A percentile compares a stretch with the other conserved stretches of the same genome.
phyloP scores from a whole-genome alignment of 2,888 invertebrate genomes.

The Halictus quadricinctus region DNA sequence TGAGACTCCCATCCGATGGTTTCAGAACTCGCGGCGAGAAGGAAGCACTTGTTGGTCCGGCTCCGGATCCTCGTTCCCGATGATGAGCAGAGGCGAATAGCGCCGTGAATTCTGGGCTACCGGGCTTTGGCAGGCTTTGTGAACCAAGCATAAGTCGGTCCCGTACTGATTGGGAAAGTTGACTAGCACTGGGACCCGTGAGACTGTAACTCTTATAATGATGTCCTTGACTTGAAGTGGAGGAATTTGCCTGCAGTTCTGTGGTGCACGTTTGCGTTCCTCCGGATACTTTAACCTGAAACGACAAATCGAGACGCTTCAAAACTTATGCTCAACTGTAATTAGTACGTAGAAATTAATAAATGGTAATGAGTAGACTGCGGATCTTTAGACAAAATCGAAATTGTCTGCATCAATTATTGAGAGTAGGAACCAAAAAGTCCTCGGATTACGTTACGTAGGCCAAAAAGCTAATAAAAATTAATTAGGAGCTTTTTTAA shows the following conservation, averaged over 20 bases:
- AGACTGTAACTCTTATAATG: slow-evolving; percentile 93
- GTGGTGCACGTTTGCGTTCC: slow-evolving; percentile 94
- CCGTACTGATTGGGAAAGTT: slow-evolving; percentile 93
- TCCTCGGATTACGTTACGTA: too few species aligned
- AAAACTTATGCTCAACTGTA: neutral
- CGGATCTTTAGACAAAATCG: too few species aligned
- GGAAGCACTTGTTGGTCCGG: slow-evolving; percentile 76
- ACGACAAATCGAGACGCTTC: neutral
- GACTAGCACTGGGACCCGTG: slow-evolving; percentile 92
- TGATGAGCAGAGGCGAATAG: slow-evolving; percentile 83
- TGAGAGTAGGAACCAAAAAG: too few species aligned
- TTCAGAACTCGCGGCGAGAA: slow-evolving; percentile 79
- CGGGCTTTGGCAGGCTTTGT: slow-evolving; percentile 92
- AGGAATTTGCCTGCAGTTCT: slow-evolving; percentile 85
- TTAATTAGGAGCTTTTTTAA: neutral
- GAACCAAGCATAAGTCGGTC: slow-evolving; percentile 93
- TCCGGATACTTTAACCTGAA: slow-evolving; percentile 91
- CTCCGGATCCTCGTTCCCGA: slow-evolving; percentile 76
- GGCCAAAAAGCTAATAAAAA: too few species aligned
- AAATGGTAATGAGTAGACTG: neutral
- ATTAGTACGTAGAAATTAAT: neutral
- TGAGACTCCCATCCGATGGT: slow-evolving; percentile 90
- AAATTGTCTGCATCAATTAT: too few species aligned
- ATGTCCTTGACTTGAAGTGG: slow-evolving; percentile 83
- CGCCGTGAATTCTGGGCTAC: slow-evolving; percentile 88